phyloP scores from a whole-genome alignment of 2,888 invertebrate genomes.

The Drosophila barbarae region DNA sequence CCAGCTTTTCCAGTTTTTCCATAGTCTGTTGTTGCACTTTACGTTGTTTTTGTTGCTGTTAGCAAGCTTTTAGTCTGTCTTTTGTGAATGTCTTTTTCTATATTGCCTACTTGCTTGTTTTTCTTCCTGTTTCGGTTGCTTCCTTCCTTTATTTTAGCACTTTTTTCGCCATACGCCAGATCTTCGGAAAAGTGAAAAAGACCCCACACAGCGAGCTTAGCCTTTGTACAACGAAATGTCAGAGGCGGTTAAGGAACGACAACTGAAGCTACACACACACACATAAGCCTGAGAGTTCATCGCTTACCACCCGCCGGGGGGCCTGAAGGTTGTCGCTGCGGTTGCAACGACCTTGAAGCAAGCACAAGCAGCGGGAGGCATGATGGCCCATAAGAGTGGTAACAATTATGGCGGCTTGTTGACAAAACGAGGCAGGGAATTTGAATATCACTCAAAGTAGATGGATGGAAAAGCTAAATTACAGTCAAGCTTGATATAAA shows the following conservation, averaged over 20 bases:
- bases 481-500: conserved; percentile 4
- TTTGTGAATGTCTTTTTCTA: conserved; percentile 37
- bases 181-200: conserved; percentile 13
- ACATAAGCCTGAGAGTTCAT: conserved; percentile 12
- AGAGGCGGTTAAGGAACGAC: conserved; percentile 31
- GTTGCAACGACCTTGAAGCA: conserved; percentile 32
- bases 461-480: not conserved
- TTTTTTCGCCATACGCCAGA: conserved; percentile 9
- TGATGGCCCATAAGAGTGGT: conserved; percentile 22
- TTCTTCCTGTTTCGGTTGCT: conserved; percentile 19
- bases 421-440: conserved; percentile 4
- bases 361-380: conserved; percentile 16
- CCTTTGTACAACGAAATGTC: conserved; percentile 23
- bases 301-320: conserved; percentile 22
- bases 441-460: conserved; percentile 6
- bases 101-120: conserved; percentile 21
- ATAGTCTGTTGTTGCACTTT: conserved; percentile 27
- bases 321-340: conserved; percentile 31
- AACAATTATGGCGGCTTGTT: conserved; percentile 1
- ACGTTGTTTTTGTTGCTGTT: conserved; percentile 23
- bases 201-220: conserved; percentile 20
- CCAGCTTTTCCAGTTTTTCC: conserved; percentile 16
- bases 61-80: conserved; percentile 62
- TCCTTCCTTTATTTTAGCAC: conserved; percentile 12
- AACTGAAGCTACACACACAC: conserved; percentile 26